Conservation (phyloP, 2,797 vertebrate genomes). For the Taenioides sp. region DNA sequence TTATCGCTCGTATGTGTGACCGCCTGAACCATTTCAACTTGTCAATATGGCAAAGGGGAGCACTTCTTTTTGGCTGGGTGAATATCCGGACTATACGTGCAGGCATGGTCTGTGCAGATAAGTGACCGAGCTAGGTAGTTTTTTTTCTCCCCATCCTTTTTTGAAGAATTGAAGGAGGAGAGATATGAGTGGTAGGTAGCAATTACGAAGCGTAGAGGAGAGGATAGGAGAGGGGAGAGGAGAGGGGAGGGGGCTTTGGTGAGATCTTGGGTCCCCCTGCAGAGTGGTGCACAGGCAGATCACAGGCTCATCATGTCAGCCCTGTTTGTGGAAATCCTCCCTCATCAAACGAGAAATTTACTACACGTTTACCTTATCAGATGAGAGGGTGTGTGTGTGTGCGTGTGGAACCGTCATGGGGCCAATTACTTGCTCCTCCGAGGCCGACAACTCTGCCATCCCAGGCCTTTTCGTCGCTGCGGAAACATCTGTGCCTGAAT, state of each 20-base stretch:
- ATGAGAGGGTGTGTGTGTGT: constrained; percentile 66
- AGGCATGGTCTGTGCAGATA: constrained; percentile 72
- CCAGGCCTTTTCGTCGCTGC: constrained; percentile 66
- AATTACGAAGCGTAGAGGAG: constrained; percentile 68
- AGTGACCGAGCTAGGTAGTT: constrained; percentile 68
- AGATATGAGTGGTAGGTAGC: constrained; percentile 77
- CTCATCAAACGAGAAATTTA: constrained; percentile 85
- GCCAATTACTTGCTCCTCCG: constrained; percentile 85
- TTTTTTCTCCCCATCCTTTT: constrained; percentile 71
- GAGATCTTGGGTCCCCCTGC: constrained; percentile 79
- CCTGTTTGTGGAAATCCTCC: constrained; percentile 83
- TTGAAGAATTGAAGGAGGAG: constrained; percentile 59
- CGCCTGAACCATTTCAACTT: constrained; percentile 53
- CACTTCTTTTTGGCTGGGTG: constrained; percentile 57
- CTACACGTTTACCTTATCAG: constrained; percentile 87
- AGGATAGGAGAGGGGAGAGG: constrained; percentile 27
- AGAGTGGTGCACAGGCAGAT: constrained; percentile 81
- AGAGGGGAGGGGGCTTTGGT: constrained; percentile 52
- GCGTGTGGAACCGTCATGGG: constrained; percentile 75
- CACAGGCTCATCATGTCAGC: constrained; percentile 85
- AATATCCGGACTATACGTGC: constrained; percentile 69
- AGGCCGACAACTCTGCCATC: constrained; percentile 69
- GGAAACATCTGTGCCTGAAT: constrained; percentile 84
- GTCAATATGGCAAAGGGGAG: constrained; percentile 44
- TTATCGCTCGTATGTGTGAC: constrained; percentile 42